phyloP scores from a whole-genome alignment of 2,797 vertebrate genomes.

The Cryptoblepharus egeriae region DNA sequence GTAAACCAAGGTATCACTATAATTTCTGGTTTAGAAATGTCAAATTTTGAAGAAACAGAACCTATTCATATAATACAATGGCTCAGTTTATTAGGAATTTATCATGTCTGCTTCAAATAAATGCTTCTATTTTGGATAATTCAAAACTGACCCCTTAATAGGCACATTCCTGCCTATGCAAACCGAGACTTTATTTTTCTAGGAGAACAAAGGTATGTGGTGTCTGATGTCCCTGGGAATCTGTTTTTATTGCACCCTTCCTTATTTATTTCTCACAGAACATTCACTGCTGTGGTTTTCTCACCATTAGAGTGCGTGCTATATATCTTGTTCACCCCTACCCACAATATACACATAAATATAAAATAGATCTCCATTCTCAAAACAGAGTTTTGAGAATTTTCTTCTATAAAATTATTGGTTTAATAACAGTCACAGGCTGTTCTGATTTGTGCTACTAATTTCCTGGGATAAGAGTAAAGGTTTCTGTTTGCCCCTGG shows the following conservation, averaged over 20 bases:
- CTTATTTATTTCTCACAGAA: conserved; percentile 23
- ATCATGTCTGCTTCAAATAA: conserved; percentile 7
- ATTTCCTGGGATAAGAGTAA: too few species aligned
- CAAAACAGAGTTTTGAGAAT: not conserved
- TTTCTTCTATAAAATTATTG: not conserved
- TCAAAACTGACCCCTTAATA: conserved; percentile 6
- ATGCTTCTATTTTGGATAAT: conserved; percentile 18
- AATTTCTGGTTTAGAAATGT: not conserved
- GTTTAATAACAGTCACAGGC: too few species aligned
- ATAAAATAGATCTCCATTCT: not conserved
- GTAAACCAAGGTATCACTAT: too few species aligned
- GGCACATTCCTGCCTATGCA: conserved; percentile 9
- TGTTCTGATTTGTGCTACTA: too few species aligned
- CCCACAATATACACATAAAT: not conserved
- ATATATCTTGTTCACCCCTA: not conserved
- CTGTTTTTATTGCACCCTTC: conserved; percentile 10
- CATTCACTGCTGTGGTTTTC: not conserved
- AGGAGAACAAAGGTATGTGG: conserved; percentile 8
- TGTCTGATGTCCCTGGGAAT: conserved; percentile 5
- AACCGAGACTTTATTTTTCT: conserved; percentile 16
- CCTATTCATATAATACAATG: not conserved
- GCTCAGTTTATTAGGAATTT: conserved; percentile 4
- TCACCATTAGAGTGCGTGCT: not conserved
- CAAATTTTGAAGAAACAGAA: not conserved
- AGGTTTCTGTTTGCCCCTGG: too few species aligned